These are phyloP conservation scores for Eilema depressum DNA, from an alignment of 2,888 invertebrate species.

Conservation along the genomic window DNA sequence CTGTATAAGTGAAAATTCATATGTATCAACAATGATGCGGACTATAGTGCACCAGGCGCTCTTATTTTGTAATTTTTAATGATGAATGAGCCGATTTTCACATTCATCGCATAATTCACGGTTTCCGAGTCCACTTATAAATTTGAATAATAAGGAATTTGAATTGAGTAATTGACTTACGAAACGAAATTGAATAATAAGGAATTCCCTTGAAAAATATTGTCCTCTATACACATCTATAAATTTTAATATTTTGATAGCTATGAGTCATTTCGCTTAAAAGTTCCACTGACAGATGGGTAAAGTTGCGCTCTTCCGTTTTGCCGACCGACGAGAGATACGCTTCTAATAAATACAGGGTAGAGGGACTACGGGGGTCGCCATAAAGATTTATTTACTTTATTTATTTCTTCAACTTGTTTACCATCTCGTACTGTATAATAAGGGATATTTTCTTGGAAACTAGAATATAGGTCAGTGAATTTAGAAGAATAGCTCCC, in stretches of 20 bases:
- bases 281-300: not conserved
- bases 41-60: no score
- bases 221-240: not conserved
- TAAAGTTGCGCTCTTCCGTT: not conserved
- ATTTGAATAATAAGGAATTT: not conserved
- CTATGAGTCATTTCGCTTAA: conserved; percentile 1
- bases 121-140: no score
- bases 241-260: conserved; percentile 4
- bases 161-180: no score
- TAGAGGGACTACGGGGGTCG: not conserved
- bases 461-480: not conserved
- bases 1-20: no score
- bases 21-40: no score
- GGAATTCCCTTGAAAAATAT: not conserved
- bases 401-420: not conserved
- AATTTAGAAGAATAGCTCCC: not conserved
- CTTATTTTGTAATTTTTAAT: no score
- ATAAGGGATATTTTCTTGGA: not conserved
- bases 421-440: not conserved
- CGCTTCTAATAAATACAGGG: conserved; percentile 1
- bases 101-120: no score
- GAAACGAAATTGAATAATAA: no score
- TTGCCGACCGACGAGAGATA: not conserved
- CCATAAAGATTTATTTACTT: conserved; percentile 4
- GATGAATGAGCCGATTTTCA: no score